Percentiles rank a stretch among this genome's conserved stretches.
Evolutionary conservation across 2,888 invertebrate genomes (phyloP).

Genomic region (Amblyjoppa fuscipennis): DNA sequence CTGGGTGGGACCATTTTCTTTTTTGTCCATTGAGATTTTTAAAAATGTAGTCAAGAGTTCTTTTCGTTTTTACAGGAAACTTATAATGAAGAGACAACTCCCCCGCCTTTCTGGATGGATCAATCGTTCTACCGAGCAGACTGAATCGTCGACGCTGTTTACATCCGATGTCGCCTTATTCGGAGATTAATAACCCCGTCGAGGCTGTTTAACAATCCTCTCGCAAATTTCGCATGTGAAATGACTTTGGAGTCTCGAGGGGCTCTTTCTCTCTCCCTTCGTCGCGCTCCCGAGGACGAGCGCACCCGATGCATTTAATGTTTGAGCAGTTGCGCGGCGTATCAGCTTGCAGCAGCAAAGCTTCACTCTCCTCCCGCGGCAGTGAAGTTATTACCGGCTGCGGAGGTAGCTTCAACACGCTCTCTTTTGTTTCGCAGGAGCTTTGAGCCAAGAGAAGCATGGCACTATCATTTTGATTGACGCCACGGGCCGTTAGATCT

Average conservation of each 20-base stretch:
- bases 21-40: too few relatives aligned
- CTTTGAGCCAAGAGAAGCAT: not conserved
- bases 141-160: not conserved
- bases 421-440: not conserved
- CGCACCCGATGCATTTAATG: constrained; percentile 50
- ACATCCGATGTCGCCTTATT: constrained; percentile 10
- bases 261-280: not conserved
- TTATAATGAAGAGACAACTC: not conserved
- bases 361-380: constrained; percentile 15
- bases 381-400: constrained; percentile 40
- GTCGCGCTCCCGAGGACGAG: not conserved
- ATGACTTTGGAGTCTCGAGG: constrained; percentile 17
- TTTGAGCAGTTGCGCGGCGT: not conserved
- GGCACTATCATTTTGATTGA: constrained; percentile 51
- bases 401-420: constrained; percentile 12
- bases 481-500: constrained; percentile 49
- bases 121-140: not conserved
- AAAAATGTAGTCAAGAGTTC: too few relatives aligned
- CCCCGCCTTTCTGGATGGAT: not conserved
- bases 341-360: constrained; percentile 50
- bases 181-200: constrained; percentile 26
- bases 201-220: constrained; percentile 49
- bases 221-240: constrained; percentile 38
- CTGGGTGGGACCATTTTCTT: too few relatives aligned
- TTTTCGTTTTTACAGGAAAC: not conserved